Conservation (phyloP, 2,797 vertebrate species). For the Cephalopachus bancanus region DNA sequence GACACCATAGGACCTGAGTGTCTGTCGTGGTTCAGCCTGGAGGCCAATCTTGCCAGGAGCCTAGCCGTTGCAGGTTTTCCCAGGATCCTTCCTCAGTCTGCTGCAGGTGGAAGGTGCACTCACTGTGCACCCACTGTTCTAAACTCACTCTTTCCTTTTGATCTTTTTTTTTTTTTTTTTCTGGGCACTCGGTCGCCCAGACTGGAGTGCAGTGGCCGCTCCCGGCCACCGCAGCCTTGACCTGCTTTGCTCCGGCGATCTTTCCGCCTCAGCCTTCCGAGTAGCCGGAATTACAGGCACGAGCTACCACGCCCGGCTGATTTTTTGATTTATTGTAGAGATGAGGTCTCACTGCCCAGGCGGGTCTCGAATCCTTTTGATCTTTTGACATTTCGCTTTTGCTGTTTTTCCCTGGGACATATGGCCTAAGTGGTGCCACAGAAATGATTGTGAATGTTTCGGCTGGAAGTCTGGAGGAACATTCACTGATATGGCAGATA, state of each 20-base stretch:
- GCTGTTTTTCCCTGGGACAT: background rate
- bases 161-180: background rate
- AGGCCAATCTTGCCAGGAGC: fast-evolving
- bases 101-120: background rate
- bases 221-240: too few species aligned
- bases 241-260: too few species aligned
- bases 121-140: background rate
- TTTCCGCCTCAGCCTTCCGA: too few species aligned
- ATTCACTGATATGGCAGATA: background rate
- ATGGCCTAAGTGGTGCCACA: background rate
- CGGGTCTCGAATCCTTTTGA: background rate
- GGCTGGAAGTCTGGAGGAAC: background rate
- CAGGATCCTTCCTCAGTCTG: background rate
- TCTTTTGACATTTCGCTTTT: background rate
- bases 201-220: too few species aligned
- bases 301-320: too few species aligned
- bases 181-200: too few species aligned
- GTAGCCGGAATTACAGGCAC: too few species aligned
- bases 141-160: background rate
- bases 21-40: background rate
- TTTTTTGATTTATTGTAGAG: too few species aligned
- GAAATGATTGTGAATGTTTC: background rate
- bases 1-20: too few species aligned
- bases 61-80: background rate
- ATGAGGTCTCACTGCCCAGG: too few species aligned